Percentiles rank a stretch among this genome's conserved stretches.
Evolutionary conservation across 2,797 vertebrate genomes (phyloP).

Genomic region (Silurus lanzhouensis): DNA sequence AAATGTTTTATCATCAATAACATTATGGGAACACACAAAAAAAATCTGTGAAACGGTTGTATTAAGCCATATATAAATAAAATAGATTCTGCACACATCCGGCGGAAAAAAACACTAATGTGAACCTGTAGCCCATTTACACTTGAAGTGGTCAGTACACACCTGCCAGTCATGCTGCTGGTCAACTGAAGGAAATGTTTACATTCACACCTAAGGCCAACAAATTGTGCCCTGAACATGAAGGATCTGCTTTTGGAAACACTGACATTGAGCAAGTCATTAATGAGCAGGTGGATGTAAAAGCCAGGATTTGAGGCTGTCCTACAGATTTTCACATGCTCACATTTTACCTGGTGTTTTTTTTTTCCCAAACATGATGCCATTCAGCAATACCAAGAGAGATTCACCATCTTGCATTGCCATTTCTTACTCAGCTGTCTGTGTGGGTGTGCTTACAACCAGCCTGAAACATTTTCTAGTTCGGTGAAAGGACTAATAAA

Average conservation of each 20-base stretch:
- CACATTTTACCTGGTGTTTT: background rate
- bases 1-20: background rate
- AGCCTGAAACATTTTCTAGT: background rate
- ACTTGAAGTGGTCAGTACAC: background rate
- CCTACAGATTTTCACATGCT: background rate
- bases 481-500: background rate
- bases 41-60: background rate
- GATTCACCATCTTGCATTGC: background rate
- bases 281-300: slow-evolving; percentile 2
- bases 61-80: background rate
- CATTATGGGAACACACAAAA: background rate
- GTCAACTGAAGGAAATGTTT: background rate
- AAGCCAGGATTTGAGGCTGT: background rate
- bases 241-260: background rate
- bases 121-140: background rate
- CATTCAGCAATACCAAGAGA: background rate
- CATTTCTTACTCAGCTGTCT: background rate
- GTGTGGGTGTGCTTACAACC: slow-evolving; percentile 8
- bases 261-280: background rate
- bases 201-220: background rate
- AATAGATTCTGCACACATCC: background rate
- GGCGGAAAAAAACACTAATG: background rate
- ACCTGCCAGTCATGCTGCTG: background rate
- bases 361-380: background rate
- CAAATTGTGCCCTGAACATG: background rate